phyloP scores from a whole-genome alignment of 2,113 vertebrate species.

The Cacatua alba region DNA sequence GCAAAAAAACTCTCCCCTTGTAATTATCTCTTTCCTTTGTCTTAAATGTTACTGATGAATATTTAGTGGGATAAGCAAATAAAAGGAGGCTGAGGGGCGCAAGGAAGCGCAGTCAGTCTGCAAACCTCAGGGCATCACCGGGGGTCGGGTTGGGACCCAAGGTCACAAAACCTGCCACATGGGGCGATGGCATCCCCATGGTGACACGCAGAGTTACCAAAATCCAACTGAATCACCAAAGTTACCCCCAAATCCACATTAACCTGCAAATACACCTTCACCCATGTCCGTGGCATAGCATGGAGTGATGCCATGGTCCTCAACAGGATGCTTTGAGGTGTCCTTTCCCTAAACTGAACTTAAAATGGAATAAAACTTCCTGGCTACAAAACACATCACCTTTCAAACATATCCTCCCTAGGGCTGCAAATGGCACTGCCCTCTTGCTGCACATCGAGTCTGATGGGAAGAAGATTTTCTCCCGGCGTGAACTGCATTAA shows the following conservation, averaged over 20 bases:
- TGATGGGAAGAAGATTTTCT: constrained; percentile 80
- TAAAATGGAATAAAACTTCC: background rate
- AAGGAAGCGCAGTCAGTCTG: background rate
- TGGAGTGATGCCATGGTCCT: fast-evolving
- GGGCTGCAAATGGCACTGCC: constrained; percentile 74
- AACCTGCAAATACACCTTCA: background rate
- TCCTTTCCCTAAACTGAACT: background rate
- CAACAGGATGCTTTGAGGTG: background rate
- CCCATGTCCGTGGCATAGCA: fast-evolving
- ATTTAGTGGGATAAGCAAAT: constrained; percentile 78
- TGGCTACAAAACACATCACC: background rate
- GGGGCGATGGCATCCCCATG: fast-evolving
- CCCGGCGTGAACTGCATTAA: constrained; percentile 78
- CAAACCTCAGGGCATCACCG: background rate
- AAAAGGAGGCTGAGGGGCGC: constrained; percentile 57
- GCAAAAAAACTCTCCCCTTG: constrained; percentile 78
- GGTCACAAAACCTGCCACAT: fast-evolving
- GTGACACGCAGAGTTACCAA: background rate
- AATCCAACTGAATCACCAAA: background rate
- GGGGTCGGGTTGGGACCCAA: background rate
- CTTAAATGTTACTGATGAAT: constrained; percentile 84
- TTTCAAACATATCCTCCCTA: constrained; percentile 32
- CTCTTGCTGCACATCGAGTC: constrained; percentile 72
- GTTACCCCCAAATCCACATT: background rate
- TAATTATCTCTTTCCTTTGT: constrained; percentile 84